Evolutionary conservation across 2,888 invertebrate species (phyloP).

Genomic region (Drosophila rubida): DNA sequence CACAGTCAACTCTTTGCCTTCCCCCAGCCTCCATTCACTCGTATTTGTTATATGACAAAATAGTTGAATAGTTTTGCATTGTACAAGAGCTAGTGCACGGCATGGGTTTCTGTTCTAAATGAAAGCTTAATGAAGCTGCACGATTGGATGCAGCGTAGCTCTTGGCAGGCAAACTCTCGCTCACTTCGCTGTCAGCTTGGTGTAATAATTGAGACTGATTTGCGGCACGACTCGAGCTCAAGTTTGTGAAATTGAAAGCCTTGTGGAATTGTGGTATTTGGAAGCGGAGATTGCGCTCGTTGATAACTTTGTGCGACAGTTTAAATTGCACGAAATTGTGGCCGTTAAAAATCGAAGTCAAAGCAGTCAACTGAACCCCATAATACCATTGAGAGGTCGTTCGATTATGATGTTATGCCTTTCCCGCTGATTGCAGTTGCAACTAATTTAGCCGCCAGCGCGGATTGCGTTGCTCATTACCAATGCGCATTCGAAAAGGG

Average conservation of each 20-base stretch:
- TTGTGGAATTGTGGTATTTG: constrained; percentile 30
- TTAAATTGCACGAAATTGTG: constrained; percentile 1
- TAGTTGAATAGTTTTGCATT: constrained; percentile 78
- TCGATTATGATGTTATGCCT: constrained; percentile 40
- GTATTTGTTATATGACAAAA: constrained; percentile 72
- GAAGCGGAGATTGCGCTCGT: constrained; percentile 3
- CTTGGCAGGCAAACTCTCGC: constrained; percentile 10
- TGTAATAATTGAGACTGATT: constrained; percentile 73
- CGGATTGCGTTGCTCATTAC: constrained; percentile 49
- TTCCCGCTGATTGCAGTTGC: constrained; percentile 35
- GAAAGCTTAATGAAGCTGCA: constrained; percentile 80
- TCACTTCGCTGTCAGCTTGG: constrained; percentile 13
- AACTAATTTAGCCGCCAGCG: constrained; percentile 35
- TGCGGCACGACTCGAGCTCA: constrained; percentile 48
- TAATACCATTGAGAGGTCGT: constrained; percentile 23
- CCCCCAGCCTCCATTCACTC: neutral
- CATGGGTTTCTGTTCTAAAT: constrained; percentile 70
- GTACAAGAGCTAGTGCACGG: constrained; percentile 21
- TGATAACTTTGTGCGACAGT: constrained; percentile 15
- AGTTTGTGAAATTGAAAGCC: constrained; percentile 39
- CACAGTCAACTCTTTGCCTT: constrained; percentile 4
- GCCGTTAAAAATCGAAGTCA: neutral
- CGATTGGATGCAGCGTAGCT: constrained; percentile 22
- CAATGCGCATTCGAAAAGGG: constrained; percentile 41
- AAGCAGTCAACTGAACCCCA: constrained; percentile 6